phyloP scores from a whole-genome alignment of 1,140 invertebrate species.

The Aethina tumida region DNA sequence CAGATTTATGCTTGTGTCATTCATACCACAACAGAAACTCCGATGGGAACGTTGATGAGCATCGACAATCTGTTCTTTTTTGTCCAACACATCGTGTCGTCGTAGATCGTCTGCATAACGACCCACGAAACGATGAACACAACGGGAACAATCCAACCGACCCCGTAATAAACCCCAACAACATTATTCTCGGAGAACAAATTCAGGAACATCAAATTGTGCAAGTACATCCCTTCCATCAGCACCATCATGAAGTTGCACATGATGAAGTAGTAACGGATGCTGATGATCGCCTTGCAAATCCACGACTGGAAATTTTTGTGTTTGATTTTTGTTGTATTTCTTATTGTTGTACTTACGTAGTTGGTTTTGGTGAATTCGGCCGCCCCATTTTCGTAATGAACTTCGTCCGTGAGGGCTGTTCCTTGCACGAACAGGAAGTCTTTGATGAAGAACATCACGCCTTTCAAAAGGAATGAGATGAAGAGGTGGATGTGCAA shows the following conservation, averaged over 20 bases:
- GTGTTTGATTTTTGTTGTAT: slow-evolving; percentile 25
- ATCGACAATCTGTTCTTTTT: slow-evolving; percentile 47
- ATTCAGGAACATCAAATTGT: slow-evolving; percentile 66
- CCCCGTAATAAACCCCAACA: slow-evolving; percentile 54
- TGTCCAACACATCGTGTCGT: slow-evolving; percentile 60
- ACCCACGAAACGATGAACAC: slow-evolving; percentile 52
- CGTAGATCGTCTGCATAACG: slow-evolving; percentile 40
- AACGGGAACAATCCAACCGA: slow-evolving; percentile 58
- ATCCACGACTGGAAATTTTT: slow-evolving; percentile 54
- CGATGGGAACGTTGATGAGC: slow-evolving; percentile 56
- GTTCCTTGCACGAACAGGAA: slow-evolving; percentile 46
- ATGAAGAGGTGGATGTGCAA: slow-evolving; percentile 58
- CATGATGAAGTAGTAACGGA: slow-evolving; percentile 62
- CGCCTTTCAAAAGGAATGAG: slow-evolving; percentile 54
- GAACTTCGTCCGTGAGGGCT: slow-evolving; percentile 35
- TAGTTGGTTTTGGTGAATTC: slow-evolving; percentile 45
- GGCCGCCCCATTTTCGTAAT: slow-evolving; percentile 13
- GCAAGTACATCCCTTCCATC: slow-evolving; percentile 73
- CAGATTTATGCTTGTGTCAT: background rate
- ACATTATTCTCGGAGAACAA: slow-evolving; percentile 59
- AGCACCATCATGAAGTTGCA: slow-evolving; percentile 75
- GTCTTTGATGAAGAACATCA: slow-evolving; percentile 50
- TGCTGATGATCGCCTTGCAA: slow-evolving; percentile 57
- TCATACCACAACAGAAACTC: slow-evolving; percentile 55
- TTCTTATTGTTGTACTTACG: slow-evolving; percentile 34